These are phyloP conservation scores for Monomorium pharaonis DNA, from an alignment of 1,140 invertebrate genomes.

Conservation along the genomic window DNA sequence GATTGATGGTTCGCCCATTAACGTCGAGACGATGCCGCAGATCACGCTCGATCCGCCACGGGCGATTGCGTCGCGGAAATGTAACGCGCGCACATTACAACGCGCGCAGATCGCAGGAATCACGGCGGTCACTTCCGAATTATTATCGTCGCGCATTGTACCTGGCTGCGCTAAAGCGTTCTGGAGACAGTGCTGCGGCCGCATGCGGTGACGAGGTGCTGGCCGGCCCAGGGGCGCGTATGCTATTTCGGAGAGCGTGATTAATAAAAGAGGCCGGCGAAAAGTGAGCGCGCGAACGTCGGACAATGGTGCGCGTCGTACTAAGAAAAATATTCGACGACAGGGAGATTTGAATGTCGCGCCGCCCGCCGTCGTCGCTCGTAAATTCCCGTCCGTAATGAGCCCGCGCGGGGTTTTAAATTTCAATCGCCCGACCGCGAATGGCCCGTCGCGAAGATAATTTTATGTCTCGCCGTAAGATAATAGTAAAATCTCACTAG, in stretches of 20 bases:
- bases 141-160: slow-evolving; percentile 34
- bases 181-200: background rate
- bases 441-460: slow-evolving; percentile 1
- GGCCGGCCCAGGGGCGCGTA: background rate
- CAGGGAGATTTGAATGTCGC: background rate
- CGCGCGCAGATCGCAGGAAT: background rate
- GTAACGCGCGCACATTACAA: background rate
- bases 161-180: background rate
- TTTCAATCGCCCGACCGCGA: background rate
- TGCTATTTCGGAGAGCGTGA: slow-evolving; percentile 46
- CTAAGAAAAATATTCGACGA: slow-evolving; percentile 33
- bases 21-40: slow-evolving; percentile 32
- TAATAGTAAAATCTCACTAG: slow-evolving; percentile 15
- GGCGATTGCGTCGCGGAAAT: background rate
- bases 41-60: background rate
- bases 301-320: slow-evolving; percentile 1
- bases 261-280: slow-evolving; percentile 21
- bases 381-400: background rate
- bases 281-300: background rate
- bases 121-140: slow-evolving; percentile 20
- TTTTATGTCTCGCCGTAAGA: slow-evolving; percentile 26
- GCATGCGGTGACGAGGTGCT: background rate
- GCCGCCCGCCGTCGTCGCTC: background rate
- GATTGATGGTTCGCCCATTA: slow-evolving; percentile 33
- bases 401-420: background rate